A percentile compares a stretch with the other conserved stretches of the same genome.
These are phyloP conservation scores for Kryptolebias marmoratus DNA, from an alignment of 2,113 vertebrate genomes.

Conservation along the genomic window DNA sequence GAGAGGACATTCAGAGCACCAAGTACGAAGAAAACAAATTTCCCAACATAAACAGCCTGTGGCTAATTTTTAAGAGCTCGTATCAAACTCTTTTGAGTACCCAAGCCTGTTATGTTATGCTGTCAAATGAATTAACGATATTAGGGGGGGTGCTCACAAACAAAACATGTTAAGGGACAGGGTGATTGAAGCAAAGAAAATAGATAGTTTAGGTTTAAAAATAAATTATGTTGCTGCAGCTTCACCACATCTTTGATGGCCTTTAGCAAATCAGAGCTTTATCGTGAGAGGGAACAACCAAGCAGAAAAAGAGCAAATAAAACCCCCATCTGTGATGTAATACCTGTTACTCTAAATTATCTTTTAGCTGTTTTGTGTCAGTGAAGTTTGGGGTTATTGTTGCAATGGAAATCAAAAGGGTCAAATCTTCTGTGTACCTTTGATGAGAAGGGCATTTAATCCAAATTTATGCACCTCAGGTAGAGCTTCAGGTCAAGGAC, in stretches of 20 bases:
- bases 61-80: constrained; percentile 49
- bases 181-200: constrained; percentile 19
- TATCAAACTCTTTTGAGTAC: constrained; percentile 39
- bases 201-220: neutral
- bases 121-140: constrained; percentile 38
- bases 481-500: constrained; percentile 79
- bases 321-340: no score
- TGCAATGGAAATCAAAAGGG: constrained; percentile 58
- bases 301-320: neutral
- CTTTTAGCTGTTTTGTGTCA: constrained; percentile 16
- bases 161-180: neutral
- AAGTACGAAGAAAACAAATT: constrained; percentile 38
- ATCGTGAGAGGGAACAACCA: neutral
- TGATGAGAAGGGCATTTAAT: constrained; percentile 57
- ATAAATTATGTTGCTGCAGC: no score
- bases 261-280: neutral
- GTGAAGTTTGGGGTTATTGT: constrained; percentile 37
- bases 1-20: constrained; percentile 29
- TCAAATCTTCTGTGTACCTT: constrained; percentile 53
- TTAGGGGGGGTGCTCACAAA: constrained; percentile 15
- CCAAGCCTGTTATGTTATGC: constrained; percentile 38
- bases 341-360: constrained; percentile 12
- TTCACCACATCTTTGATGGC: neutral
- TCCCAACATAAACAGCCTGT: constrained; percentile 52
- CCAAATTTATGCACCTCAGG: constrained; percentile 73